Percentiles rank a stretch among this genome's conserved stretches.
These are phyloP conservation scores for Albula goreensis DNA, from an alignment of 2,113 vertebrate species.

Conservation along the genomic window DNA sequence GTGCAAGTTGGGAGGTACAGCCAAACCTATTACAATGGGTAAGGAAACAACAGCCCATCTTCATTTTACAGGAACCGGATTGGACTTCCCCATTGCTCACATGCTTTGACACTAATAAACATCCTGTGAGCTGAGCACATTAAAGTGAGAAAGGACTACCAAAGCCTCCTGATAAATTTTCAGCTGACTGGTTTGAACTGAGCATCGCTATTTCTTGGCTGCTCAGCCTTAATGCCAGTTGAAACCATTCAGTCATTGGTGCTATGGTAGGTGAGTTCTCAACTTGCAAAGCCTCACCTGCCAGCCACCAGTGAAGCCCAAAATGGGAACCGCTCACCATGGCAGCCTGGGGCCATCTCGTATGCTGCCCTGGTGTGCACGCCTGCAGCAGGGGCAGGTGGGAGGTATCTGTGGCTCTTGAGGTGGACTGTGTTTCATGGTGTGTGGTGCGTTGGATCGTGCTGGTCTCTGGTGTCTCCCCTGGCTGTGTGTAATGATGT, in stretches of 20 bases:
- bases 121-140: neutral
- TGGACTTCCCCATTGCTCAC: neutral
- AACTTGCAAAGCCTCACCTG: neutral
- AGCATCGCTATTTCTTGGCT: neutral
- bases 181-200: neutral
- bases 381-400: neutral
- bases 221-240: neutral
- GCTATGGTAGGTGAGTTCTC: neutral
- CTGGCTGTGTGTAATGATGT: neutral
- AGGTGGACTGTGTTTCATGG: neutral
- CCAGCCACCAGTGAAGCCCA: neutral
- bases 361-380: neutral
- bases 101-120: neutral
- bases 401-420: neutral
- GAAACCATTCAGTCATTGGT: neutral
- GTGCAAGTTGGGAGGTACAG: neutral
- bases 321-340: neutral
- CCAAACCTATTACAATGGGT: neutral
- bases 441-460: neutral
- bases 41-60: neutral
- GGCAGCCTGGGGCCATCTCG: neutral
- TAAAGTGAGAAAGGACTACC: neutral
- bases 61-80: neutral
- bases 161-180: neutral
- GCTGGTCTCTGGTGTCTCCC: constrained; percentile 1